Evolutionary conservation across 2,888 invertebrate species (phyloP), one percentile per base, ranked within the genome.

Genomic region (Synergus gifuensis): DNA sequence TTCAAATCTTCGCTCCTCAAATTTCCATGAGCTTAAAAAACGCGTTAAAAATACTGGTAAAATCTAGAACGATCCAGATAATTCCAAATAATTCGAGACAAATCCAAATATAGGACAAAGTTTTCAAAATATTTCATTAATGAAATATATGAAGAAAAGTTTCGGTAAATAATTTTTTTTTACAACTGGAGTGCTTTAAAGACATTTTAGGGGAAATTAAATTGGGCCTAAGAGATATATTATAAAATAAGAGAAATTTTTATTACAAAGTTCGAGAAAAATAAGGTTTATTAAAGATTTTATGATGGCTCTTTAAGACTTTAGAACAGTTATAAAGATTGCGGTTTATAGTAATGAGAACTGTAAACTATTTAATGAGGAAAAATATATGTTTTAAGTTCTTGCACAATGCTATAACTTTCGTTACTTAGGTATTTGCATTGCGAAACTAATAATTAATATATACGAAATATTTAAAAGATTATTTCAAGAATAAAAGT

Each of bases 301-400:
- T 67, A 67, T 44, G 46, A 22, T 14, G 44, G 22, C 46, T 67
- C 7, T 67, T 36, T 22, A n/a, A 16, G 22, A 46, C 46, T 67
- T 67, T 46, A 42, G 44, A 12, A 18, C 18, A 66, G 66, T 66
- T 44, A 42, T 44, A 67, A 67, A n/a, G 22, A 46, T 46, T 22
- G 44, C 1, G 22, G 18, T 18, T 67, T 46, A 67, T 67, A 67
- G 22, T 67, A 67, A 46, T 67, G 46, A 18, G 46, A 67, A 46
- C 46, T 44, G 28, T 36, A 63, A 62, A 22, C 4, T 58, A 58
- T 58, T 58, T 58, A 58, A 58, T 18, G 18, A 3, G 9, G 18
- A 58, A 18, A 18, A 9, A 18, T 18, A 18, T 58, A 58, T 58
- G 58, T 58, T 58, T 18, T n/a, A 11, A 18, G 58, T 18, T 18